Percentiles rank a stretch among this genome's conserved stretches.
Evolutionary conservation across 2,797 vertebrate species (phyloP).

Genomic region (Rhinoraja longicauda): DNA sequence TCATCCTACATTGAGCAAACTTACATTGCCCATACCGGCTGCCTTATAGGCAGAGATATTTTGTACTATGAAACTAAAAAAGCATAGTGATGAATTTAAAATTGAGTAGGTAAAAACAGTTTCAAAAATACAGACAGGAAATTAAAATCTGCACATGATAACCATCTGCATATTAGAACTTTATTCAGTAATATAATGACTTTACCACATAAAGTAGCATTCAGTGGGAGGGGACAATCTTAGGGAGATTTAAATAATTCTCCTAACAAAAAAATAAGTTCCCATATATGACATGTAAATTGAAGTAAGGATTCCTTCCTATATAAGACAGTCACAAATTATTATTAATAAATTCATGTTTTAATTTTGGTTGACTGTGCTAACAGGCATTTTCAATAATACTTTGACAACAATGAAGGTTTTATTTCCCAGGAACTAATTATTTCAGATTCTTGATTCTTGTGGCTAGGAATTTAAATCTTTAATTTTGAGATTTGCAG

Average conservation of each 20-base stretch:
- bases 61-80: neutral
- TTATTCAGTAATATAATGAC: conserved; percentile 19
- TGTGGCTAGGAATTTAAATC: neutral
- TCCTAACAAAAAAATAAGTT: conserved; percentile 19
- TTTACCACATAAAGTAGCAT: neutral
- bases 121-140: conserved; percentile 18
- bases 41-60: neutral
- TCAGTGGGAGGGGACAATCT: conserved; percentile 32
- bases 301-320: neutral
- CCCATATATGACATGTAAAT: neutral
- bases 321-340: neutral
- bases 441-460: neutral
- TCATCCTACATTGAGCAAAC: too few species aligned
- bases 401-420: neutral
- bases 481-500: neutral
- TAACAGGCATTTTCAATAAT: neutral
- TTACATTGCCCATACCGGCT: neutral
- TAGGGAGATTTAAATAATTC: conserved; percentile 25
- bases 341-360: neutral
- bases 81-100: neutral
- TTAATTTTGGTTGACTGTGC: too few species aligned
- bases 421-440: neutral
- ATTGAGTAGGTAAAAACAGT: neutral
- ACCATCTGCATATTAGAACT: conserved; percentile 5
- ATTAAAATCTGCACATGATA: conserved; percentile 26